Percentiles rank a stretch among this genome's conserved stretches.
phyloP scores from a whole-genome alignment of 2,113 vertebrate species.

The Melospiza georgiana region DNA sequence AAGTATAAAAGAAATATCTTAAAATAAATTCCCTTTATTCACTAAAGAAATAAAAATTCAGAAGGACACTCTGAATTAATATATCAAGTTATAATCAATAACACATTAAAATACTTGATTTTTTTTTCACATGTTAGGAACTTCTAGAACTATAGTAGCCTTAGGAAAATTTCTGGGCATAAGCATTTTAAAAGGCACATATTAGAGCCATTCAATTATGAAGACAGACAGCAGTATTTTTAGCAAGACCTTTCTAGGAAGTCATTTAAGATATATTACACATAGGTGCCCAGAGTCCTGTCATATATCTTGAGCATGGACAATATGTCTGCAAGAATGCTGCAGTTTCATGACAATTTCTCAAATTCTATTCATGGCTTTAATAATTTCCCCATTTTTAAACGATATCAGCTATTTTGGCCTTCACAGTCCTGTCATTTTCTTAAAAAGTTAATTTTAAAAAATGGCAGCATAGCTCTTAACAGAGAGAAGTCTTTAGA shows the following conservation, averaged over 20 bases:
- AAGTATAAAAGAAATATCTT: not conserved
- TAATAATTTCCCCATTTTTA: constrained; percentile 27
- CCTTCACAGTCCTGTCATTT: not conserved
- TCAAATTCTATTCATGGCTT: constrained; percentile 23
- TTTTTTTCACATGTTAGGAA: not conserved
- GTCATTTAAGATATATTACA: constrained; percentile 39
- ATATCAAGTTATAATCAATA: not conserved
- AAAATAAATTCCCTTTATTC: not conserved
- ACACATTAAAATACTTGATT: not conserved
- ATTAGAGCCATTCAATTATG: constrained; percentile 28
- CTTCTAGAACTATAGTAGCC: not conserved
- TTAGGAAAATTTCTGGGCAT: not conserved
- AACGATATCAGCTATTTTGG: constrained; percentile 3
- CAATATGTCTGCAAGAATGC: not conserved
- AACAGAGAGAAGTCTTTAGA: not conserved
- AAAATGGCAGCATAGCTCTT: not conserved
- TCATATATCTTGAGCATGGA: constrained; percentile 39
- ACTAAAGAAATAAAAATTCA: not conserved
- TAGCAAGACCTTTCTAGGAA: constrained; percentile 40
- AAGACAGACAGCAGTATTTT: constrained; percentile 38
- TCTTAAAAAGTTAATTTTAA: not conserved
- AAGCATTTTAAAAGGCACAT: constrained; percentile 6
- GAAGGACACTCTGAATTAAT: not conserved
- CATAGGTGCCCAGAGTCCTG: not conserved
- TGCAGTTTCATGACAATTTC: constrained; percentile 16